Conservation (phyloP, 2,113 vertebrate genomes). For the Martes martes region DNA sequence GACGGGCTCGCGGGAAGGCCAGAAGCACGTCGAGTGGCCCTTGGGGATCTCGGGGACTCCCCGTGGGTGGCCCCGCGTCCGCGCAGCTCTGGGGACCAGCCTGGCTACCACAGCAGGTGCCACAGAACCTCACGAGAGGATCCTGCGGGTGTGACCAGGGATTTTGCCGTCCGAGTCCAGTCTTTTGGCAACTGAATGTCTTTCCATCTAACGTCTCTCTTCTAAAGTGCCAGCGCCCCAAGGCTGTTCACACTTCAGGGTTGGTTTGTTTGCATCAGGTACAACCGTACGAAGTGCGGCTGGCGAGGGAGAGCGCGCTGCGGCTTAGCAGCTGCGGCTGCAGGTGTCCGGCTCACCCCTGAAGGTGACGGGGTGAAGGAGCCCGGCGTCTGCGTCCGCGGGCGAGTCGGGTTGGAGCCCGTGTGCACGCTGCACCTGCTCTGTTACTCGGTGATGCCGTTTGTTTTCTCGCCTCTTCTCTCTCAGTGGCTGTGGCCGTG, state of each 20-base stretch:
- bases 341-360: fast-evolving
- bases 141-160: no score
- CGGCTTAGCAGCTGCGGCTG: fast-evolving
- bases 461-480: not conserved
- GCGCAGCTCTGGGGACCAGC: not conserved
- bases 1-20: fast-evolving
- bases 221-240: not conserved
- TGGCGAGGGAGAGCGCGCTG: no score
- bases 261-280: not conserved
- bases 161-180: no score
- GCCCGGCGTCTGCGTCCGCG: fast-evolving
- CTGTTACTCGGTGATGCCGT: fast-evolving
- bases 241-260: not conserved
- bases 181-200: not conserved
- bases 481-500: not conserved
- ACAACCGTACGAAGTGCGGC: fast-evolving
- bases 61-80: not conserved
- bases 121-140: fast-evolving
- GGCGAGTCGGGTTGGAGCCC: fast-evolving
- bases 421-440: no score
- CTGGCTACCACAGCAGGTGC: not conserved
- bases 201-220: not conserved
- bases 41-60: fast-evolving
- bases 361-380: fast-evolving
- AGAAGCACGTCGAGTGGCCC: not conserved